Conservation (phyloP, 2,888 invertebrate genomes). For the Scrobipalpa atriplicella region DNA sequence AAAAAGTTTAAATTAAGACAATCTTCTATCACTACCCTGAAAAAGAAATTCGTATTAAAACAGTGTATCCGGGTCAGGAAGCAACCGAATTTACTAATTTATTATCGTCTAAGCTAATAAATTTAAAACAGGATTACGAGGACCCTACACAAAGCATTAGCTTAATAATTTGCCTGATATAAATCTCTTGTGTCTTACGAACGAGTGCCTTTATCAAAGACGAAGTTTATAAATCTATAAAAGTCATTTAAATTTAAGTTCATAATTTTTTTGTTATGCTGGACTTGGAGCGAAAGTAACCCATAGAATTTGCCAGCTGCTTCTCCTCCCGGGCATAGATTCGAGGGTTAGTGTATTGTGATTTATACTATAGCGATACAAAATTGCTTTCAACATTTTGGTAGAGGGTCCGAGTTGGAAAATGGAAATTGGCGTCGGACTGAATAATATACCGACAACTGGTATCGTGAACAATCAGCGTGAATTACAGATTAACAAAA, state of each 20-base stretch:
- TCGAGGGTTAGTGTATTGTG: too few relatives aligned
- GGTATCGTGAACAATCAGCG: too few relatives aligned
- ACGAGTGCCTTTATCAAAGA: constrained; percentile 56
- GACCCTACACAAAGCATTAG: constrained; percentile 72
- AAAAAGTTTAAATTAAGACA: constrained; percentile 24
- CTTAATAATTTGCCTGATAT: constrained; percentile 77
- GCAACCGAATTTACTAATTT: constrained; percentile 77
- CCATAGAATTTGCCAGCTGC: too few relatives aligned
- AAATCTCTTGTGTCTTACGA: constrained; percentile 68
- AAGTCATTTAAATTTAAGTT: neutral
- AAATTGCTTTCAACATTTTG: too few relatives aligned
- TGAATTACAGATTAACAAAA: too few relatives aligned
- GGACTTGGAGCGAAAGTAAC: too few relatives aligned
- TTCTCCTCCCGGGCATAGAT: too few relatives aligned
- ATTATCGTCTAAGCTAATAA: constrained; percentile 78
- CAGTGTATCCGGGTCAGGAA: constrained; percentile 73
- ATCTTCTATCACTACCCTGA: neutral
- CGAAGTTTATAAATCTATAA: constrained; percentile 31
- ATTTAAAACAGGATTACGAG: constrained; percentile 79
- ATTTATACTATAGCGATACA: too few relatives aligned
- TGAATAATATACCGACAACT: too few relatives aligned
- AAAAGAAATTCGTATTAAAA: constrained; percentile 61
- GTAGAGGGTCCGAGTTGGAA: too few relatives aligned
- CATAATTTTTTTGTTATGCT: neutral
- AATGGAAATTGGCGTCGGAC: neutral